Base-by-base conservation (phyloP, 2,113 vertebrate genomes). In the Lagenorhynchus albirostris region DNA sequence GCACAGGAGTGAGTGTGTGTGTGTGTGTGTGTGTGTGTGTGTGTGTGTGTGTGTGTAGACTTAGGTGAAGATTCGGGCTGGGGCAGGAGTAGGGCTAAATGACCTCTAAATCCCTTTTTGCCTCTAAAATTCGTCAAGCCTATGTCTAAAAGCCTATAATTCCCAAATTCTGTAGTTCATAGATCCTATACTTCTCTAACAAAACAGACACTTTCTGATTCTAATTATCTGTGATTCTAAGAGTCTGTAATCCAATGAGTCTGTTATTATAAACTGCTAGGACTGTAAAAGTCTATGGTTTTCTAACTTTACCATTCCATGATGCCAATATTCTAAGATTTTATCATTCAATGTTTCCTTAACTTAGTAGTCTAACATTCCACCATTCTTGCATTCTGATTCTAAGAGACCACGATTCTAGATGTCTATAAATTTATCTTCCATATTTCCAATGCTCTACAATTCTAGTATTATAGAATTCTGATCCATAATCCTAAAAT, bases 151-250 rank as follows among this genome's bases (percentile, higher is more conserved):
- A 96, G 83, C 89, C 83, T 95, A 2, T 96, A 87, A 92, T 92
- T 87, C 70, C 70, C 67, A 89, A 97, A 97, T 95, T 95, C 95
- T 97, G 8, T 96, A 62, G 86, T 91, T 81, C n/a, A 8, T 89
- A 95, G 71, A 93, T 93, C 71, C 83, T 80, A 26, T 92, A 41
- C 33, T 71, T 96, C 83, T 91, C 91, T 96, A 80, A 88, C 41
- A 96, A 93, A 95, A 89, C 89, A 95, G 84, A 90, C 26, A 71
- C 36, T 82, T 38, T 91, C 81, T 82, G 82, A 94, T 62, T 79
- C 67, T 83, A 89, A 93, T 13, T 53, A 81, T 87, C 82, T 58
- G n/a, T 88, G 68, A 74, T 89, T 97, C 90, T 97, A 95, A 96
- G 74, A 50, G 25, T 65, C 55, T 87, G 47, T 96, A 95, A 97